Evolutionary conservation across 2,888 invertebrate species (phyloP).

Genomic region (Piscicola geometra): DNA sequence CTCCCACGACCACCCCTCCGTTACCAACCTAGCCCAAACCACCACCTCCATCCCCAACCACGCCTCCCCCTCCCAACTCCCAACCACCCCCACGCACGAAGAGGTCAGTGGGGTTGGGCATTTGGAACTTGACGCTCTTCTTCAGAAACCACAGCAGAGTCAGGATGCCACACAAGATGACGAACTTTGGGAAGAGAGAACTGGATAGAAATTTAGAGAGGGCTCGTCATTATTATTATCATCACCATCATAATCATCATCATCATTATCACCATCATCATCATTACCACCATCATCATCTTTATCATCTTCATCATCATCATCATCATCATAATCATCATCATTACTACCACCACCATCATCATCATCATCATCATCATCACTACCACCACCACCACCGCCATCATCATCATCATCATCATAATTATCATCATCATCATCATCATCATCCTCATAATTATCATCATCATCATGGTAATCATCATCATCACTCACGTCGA

Average conservation of each 20-base stretch:
- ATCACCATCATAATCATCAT: neutral
- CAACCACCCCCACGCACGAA: constrained; percentile 65
- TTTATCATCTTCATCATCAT: neutral
- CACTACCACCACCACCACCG: too few relatives aligned
- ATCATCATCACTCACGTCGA: constrained; percentile 42
- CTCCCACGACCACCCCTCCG: neutral
- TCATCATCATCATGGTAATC: neutral
- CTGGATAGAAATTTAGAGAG: constrained; percentile 35
- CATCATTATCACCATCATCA: neutral
- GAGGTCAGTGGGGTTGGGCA: constrained; percentile 67
- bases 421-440: neutral
- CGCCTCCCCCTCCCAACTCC: too few relatives aligned
- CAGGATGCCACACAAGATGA: constrained; percentile 42
- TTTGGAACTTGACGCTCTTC: constrained; percentile 43
- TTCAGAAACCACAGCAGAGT: constrained; percentile 44
- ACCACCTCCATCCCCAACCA: too few relatives aligned
- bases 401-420: too few relatives aligned
- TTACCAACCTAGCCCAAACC: neutral
- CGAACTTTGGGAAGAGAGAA: constrained; percentile 44
- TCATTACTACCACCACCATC: neutral
- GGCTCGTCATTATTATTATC: neutral
- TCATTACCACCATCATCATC: neutral
- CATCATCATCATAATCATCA: neutral
- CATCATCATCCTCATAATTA: neutral
- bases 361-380: neutral